Conservation (phyloP, 2,888 invertebrate genomes). For the Drosophila nr. medialis region DNA sequence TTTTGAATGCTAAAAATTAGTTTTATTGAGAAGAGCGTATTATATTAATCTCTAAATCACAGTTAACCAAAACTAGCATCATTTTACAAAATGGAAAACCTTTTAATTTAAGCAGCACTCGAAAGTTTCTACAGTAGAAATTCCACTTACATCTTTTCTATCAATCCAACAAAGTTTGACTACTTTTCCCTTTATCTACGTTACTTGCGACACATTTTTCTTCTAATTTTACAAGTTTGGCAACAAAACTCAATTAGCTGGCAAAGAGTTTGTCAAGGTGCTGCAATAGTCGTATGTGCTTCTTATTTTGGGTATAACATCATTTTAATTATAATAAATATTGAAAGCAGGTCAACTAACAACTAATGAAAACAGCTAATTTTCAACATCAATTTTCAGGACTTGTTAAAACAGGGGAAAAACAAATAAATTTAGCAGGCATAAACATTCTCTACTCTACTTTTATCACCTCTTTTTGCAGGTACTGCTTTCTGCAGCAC, state of each 20-base stretch:
- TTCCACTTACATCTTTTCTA: not conserved
- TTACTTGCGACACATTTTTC: not conserved
- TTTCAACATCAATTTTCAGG: not conserved
- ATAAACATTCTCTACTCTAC: not conserved
- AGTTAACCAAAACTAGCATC: not conserved
- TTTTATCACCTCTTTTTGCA: conserved; percentile 5
- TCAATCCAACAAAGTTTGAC: not conserved
- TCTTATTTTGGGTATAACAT: not conserved
- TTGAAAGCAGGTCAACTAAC: not conserved
- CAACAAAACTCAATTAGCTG: not conserved
- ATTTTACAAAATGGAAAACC: not conserved
- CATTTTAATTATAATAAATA: not conserved
- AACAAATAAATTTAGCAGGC: not conserved
- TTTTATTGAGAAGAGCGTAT: not conserved
- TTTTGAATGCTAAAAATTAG: not conserved
- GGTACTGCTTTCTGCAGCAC: not conserved
- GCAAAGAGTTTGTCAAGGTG: not conserved
- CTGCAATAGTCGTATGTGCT: not conserved
- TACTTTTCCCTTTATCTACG: too few relatives aligned
- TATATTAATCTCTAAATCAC: not conserved
- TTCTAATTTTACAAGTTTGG: not conserved
- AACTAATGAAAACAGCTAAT: not conserved
- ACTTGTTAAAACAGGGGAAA: too few relatives aligned
- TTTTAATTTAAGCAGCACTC: not conserved
- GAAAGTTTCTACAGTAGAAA: not conserved